Conservation (phyloP, 2,113 vertebrate genomes). For the Hassar affinis region DNA sequence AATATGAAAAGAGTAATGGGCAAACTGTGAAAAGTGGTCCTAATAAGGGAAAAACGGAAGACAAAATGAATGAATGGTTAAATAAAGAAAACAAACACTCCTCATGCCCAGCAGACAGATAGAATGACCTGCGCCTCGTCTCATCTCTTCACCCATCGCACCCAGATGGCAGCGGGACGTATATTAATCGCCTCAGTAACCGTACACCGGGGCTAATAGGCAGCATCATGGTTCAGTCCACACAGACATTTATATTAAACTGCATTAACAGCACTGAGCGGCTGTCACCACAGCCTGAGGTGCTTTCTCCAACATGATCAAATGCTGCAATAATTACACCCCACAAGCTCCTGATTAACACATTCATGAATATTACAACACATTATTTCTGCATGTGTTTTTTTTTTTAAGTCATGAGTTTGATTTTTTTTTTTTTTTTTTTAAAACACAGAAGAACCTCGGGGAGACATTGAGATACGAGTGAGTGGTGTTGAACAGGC, state of each 20-base stretch:
- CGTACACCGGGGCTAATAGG: slow-evolving; percentile 70
- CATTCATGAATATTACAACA: slow-evolving; percentile 67
- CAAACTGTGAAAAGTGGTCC: too few species aligned
- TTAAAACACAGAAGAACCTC: slow-evolving; percentile 1
- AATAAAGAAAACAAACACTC: background rate
- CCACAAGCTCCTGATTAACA: slow-evolving; percentile 72
- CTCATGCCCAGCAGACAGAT: slow-evolving; percentile 7
- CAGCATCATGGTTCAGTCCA: slow-evolving; percentile 63
- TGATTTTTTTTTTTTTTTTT: slow-evolving; percentile 17
- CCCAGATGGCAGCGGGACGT: slow-evolving; percentile 69
- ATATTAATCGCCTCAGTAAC: slow-evolving; percentile 78
- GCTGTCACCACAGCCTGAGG: slow-evolving; percentile 66
- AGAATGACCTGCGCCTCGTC: slow-evolving; percentile 6
- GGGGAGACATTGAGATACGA: background rate
- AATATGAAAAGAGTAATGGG: too few species aligned
- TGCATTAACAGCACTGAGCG: slow-evolving; percentile 68
- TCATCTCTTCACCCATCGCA: slow-evolving; percentile 38
- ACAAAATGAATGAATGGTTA: background rate
- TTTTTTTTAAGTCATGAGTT: slow-evolving; percentile 40
- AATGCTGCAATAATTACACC: slow-evolving; percentile 73
- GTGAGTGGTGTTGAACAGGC: background rate
- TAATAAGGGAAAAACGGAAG: background rate
- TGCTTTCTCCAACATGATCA: slow-evolving; percentile 66
- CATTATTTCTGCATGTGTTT: slow-evolving; percentile 48
- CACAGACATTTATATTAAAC: slow-evolving; percentile 67